Evolutionary conservation across 2,113 vertebrate species (phyloP), one percentile per base, ranked within the genome.

Genomic region (Seriola rivoliana): DNA sequence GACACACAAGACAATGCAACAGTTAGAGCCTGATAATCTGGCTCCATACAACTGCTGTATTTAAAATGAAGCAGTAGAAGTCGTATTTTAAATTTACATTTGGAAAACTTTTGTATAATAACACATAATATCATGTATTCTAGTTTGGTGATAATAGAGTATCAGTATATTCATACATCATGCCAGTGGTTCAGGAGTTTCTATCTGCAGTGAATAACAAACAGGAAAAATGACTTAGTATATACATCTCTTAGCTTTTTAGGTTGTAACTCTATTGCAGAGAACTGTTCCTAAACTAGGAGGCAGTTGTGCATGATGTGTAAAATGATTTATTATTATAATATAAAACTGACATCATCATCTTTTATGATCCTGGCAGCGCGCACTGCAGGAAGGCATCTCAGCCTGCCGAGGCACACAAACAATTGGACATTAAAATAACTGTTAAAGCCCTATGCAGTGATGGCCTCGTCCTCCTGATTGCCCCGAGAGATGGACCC

Each of bases 1-100:
- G 9, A 72, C 65, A 85, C 57, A 74, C 77, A 88, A 44, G 10
- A 48, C 40, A 63, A 40, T 2, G 14, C 6, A 62, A 3, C 50
- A 63, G 40, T 85, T 46, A 90, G 64, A 66, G 21, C 34, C 8
- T 59, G 59, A 34, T 50, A 25, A 2, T 52, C 11, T 13, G 23
- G 12, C 36, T 13, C 9, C 19, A 42, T n/a, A 62, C 21, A 38
- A 8, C 34, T 36, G 29, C 29, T 29, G 29, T 29, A 29, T 29
- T 29, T 29, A 29, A 29, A 29, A 2, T 29, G 29, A 29, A 29
- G 29, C 29, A 29, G 29, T 2, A 29, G 29, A 36, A 36, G 3
- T n/a, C 32, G 21, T 8, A 12, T 48, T 25, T 46, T 23, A 66
- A 23, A 29, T 36, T 36, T 36, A 36, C 4, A 36, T 6, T 36